Conservation (phyloP, 1,140 invertebrate genomes). For the Cyrtorhinus lividipennis region DNA sequence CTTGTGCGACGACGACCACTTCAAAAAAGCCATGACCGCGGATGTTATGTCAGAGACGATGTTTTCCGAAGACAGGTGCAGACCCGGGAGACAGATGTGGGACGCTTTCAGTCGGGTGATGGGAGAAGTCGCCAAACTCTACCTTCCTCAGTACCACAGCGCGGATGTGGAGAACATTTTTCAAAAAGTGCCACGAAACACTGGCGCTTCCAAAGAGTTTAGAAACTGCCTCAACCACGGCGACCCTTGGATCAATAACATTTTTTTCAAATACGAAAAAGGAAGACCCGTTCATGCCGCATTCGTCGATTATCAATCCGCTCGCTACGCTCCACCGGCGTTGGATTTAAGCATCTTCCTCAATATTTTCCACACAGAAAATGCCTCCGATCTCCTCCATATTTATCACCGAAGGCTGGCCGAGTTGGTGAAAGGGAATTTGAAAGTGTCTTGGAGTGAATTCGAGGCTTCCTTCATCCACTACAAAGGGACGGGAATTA, state of each 20-base stretch:
- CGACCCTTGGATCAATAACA: conserved; percentile 12
- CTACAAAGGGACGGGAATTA: not conserved
- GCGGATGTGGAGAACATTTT: not conserved
- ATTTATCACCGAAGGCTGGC: not conserved
- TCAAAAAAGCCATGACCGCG: not conserved
- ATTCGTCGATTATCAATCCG: conserved; percentile 15
- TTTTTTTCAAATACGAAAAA: conserved; percentile 9
- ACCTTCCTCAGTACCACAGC: not conserved
- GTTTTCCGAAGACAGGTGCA: not conserved
- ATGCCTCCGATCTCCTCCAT: not conserved
- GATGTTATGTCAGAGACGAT: not conserved
- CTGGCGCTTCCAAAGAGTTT: not conserved
- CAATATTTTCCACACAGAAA: not conserved
- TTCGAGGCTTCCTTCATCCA: not conserved
- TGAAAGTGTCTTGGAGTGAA: not conserved
- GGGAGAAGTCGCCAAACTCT: not conserved
- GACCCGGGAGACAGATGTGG: not conserved
- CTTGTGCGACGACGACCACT: not conserved
- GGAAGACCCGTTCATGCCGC: not conserved
- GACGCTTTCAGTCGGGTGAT: not conserved
- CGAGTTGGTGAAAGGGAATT: not conserved
- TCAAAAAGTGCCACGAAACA: not conserved
- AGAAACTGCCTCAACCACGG: not conserved
- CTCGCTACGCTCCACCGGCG: conserved; percentile 12
- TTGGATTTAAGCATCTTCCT: conserved; percentile 9